Evolutionary conservation across 35 echinoderm and acorn worm genomes (phyloP), one percentile per base, ranked within the genome.

Genomic region (Strongylocentrotus purpuratus): DNA sequence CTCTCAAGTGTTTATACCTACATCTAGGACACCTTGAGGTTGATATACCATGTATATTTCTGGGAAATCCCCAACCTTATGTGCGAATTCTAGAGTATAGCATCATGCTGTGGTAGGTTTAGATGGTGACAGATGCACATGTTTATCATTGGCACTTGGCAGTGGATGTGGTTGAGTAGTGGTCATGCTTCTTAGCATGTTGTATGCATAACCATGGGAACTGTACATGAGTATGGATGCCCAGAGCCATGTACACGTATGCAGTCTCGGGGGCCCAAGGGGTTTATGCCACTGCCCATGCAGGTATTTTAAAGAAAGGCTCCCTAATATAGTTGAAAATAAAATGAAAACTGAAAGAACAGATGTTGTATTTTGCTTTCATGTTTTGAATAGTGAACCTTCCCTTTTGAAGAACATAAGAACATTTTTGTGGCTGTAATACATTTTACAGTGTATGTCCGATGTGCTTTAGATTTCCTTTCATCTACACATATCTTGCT

Each of bases 151-250:
- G 65, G 6, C 65, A n/a, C 65, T 78, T n/a, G 22, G 65, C 28
- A 78, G 28, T 78, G 65, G 25, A 28, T 78, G 65, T 78, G 65
- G 65, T 78, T 78, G 15, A 78, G 65, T 78, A 78, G 65, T 78
- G 65, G 65, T 78, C 65, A 78, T 78, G 65, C 65, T 78, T 78
- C 65, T 78, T 78, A 78, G 65, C 65, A 78, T 78, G 65, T 78
- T 78, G 65, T 78, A 78, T 78, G 65, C 65, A 31, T 78, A 78
- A 78, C 65, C 65, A 78, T 22, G 25, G 65, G 65, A 78, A 78
- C 65, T 78, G 65, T n/a, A 78, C 25, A 78, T 22, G 65, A 78
- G 25, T 28, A n/a, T 78, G 28, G 22, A 28, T 78, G 4, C 28
- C 65, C 7, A 7, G 1, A 78, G 65, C 65, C 65, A 65, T 71